Conservation (phyloP, 2,888 invertebrate species). For the Anoplius nigerrimus region DNA sequence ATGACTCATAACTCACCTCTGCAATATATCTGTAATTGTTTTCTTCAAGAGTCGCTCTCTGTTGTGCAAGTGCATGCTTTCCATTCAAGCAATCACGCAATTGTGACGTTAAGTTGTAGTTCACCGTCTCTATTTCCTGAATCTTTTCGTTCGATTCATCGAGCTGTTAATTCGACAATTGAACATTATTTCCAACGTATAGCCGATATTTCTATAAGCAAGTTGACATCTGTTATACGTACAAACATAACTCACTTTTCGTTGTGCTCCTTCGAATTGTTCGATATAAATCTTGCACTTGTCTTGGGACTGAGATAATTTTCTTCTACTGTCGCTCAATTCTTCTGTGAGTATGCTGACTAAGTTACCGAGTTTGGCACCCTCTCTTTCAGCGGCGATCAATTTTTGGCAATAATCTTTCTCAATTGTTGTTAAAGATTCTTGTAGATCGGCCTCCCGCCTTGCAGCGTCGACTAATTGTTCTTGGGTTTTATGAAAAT, state of each 20-base stretch:
- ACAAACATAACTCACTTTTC: slow-evolving; percentile 13
- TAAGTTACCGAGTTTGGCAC: too few relatives aligned
- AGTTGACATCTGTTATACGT: too few relatives aligned
- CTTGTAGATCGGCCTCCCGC: slow-evolving; percentile 59
- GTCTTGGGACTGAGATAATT: background rate
- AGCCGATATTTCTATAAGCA: too few relatives aligned
- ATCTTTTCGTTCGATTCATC: slow-evolving; percentile 50
- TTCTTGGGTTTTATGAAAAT: slow-evolving; percentile 57
- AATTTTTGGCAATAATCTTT: background rate
- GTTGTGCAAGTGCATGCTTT: slow-evolving; percentile 56
- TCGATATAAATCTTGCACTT: too few relatives aligned
- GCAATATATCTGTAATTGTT: slow-evolving; percentile 58
- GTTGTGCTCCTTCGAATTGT: slow-evolving; percentile 9
- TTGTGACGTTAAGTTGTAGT: slow-evolving; percentile 54
- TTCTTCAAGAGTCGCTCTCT: slow-evolving; percentile 59
- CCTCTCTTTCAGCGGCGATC: background rate
- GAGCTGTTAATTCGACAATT: slow-evolving; percentile 12
- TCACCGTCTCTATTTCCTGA: slow-evolving; percentile 53
- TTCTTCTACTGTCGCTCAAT: background rate
- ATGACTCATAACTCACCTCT: slow-evolving; percentile 52
- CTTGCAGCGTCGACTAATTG: slow-evolving; percentile 52
- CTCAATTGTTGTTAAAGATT: slow-evolving; percentile 47
- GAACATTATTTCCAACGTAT: background rate
- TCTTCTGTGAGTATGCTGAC: too few relatives aligned
- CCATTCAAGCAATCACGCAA: slow-evolving; percentile 60